Conservation (phyloP, 2,113 vertebrate genomes). For the zebrafish (Danio rerio) region DNA sequence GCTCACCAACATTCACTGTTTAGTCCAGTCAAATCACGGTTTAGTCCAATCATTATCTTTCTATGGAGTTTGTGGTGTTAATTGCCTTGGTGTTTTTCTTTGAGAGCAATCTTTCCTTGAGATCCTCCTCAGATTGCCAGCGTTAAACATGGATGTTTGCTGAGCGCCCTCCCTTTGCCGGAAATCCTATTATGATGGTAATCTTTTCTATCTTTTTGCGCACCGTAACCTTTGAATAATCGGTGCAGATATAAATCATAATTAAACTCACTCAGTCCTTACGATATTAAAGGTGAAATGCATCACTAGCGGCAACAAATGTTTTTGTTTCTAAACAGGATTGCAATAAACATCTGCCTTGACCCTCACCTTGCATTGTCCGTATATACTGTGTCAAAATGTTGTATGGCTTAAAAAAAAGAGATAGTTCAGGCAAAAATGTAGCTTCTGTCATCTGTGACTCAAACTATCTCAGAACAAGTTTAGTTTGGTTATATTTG, state of each 20-base stretch:
- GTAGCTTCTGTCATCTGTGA: too few species aligned
- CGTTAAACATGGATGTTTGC: conserved; percentile 13
- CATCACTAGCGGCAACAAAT: not conserved
- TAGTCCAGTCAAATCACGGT: conserved; percentile 22
- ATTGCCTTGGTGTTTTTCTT: not conserved
- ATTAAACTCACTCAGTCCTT: conserved; percentile 5
- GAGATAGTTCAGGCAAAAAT: too few species aligned
- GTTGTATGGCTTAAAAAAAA: too few species aligned
- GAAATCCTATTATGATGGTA: conserved; percentile 9
- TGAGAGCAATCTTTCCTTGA: not conserved
- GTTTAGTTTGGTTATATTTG: too few species aligned
- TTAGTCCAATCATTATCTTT: not conserved
- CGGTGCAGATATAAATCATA: conserved; percentile 37
- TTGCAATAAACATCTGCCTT: not conserved
- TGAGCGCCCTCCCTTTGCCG: not conserved
- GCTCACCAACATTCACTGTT: conserved; percentile 62
- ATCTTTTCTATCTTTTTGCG: conserved; percentile 27
- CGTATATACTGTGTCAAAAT: too few species aligned
- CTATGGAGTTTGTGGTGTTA: conserved; percentile 5
- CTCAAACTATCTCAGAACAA: too few species aligned
- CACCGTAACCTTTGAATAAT: conserved; percentile 25
- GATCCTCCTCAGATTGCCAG: conserved; percentile 1
- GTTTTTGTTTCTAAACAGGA: not conserved
- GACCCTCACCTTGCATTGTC: not conserved
- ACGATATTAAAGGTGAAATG: conserved; percentile 18